A percentile compares a stretch with the other conserved stretches of the same genome.
Evolutionary conservation across 1,140 invertebrate species (phyloP).

Genomic region (Zaprionus inermis): DNA sequence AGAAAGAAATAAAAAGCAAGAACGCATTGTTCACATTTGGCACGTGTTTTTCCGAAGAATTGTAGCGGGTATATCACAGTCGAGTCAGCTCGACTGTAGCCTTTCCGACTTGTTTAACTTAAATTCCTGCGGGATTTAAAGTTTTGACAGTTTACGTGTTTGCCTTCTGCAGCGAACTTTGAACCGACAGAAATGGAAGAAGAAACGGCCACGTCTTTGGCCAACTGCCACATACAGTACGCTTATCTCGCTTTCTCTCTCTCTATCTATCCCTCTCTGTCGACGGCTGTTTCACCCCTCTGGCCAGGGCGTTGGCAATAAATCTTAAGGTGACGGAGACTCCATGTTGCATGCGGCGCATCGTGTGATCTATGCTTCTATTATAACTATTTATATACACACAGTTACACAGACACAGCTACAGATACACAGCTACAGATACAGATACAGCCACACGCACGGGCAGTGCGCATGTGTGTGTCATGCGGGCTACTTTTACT

Average conservation of each 20-base stretch:
- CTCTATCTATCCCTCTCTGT: not conserved
- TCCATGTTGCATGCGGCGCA: conserved; percentile 80
- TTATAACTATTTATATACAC: conserved; percentile 72
- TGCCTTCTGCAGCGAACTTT: conserved; percentile 78
- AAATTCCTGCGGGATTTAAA: conserved; percentile 81
- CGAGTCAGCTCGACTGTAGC: too few relatives aligned
- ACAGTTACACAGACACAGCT: conserved; percentile 16
- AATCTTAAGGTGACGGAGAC: conserved; percentile 75
- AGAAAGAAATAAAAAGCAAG: too few relatives aligned
- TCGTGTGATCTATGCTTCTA: conserved; percentile 81
- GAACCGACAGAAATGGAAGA: conserved; percentile 41
- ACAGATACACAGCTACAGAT: conserved; percentile 21
- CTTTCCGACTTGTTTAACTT: too few relatives aligned
- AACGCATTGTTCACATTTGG: too few relatives aligned
- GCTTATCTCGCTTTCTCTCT: conserved; percentile 20
- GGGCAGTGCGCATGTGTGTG: conserved; percentile 31
- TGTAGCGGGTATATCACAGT: too few relatives aligned
- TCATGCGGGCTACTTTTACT: conserved; percentile 42
- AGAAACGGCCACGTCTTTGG: conserved; percentile 43
- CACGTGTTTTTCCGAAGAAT: too few relatives aligned
- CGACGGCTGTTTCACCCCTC: conserved; percentile 50
- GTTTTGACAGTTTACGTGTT: conserved; percentile 83
- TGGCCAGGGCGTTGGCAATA: conserved; percentile 62
- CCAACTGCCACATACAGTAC: conserved; percentile 40
- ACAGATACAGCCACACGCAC: conserved; percentile 22